Evolutionary conservation across 2,888 invertebrate genomes (phyloP).

Genomic region (Aleiodes leptofemur): DNA sequence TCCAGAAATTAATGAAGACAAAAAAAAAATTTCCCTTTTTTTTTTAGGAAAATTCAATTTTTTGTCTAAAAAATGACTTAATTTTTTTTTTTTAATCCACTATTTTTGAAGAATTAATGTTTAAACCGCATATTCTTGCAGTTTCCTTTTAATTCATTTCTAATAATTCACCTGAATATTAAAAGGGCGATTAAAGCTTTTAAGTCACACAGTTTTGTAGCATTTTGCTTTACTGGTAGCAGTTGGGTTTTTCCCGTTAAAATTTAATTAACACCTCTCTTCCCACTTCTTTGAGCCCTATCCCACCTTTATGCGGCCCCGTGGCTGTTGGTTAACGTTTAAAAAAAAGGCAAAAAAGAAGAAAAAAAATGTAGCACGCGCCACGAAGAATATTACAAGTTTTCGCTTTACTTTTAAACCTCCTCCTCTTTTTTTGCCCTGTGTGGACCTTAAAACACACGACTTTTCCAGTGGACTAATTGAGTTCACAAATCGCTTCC

Average conservation of each 20-base stretch:
- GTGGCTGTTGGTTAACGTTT: constrained; percentile 38
- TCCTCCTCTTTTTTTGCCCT: not conserved
- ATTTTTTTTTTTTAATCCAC: no score
- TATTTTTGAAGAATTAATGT: no score
- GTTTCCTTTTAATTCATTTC: no score
- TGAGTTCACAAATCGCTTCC: constrained; percentile 45
- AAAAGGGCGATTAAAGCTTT: constrained; percentile 44
- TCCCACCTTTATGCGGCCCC: constrained; percentile 29
- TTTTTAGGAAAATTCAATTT: no score
- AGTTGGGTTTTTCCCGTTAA: constrained; percentile 52
- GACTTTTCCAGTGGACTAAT: constrained; percentile 33
- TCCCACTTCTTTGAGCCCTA: not conserved
- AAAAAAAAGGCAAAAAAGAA: constrained; percentile 29
- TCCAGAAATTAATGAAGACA: no score
- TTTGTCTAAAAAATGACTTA: no score
- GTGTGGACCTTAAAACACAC: constrained; percentile 4
- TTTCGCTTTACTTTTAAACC: constrained; percentile 32
- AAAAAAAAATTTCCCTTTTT: no score
- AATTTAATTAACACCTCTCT: constrained; percentile 57
- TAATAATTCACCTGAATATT: no score
- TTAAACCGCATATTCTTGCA: no score
- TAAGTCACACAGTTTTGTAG: constrained; percentile 51
- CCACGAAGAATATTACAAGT: constrained; percentile 31
- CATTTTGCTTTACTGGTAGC: no score
- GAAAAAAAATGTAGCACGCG: constrained; percentile 31